phyloP scores from a whole-genome alignment of 2,888 invertebrate genomes.

The Kryphioiulus occultus region DNA sequence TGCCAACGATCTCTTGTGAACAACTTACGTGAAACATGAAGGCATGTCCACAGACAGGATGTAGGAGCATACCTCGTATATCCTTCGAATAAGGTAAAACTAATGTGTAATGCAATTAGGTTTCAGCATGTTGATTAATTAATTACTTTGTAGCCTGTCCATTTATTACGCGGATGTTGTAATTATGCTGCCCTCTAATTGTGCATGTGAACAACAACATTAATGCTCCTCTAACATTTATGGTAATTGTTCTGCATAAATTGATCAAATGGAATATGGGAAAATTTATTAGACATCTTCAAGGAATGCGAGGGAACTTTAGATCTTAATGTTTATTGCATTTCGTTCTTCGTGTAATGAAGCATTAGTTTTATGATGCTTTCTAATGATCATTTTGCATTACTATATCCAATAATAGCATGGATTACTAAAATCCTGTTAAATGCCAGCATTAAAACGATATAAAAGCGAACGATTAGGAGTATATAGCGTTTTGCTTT shows the following conservation, averaged over 20 bases:
- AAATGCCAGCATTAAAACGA: neutral
- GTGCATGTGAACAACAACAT: neutral
- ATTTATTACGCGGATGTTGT: neutral
- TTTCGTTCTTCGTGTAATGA: neutral
- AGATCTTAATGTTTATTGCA: neutral
- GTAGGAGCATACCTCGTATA: no score
- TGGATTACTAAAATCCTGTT: constrained; percentile 16
- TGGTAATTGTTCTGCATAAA: neutral
- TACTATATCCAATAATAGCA: constrained; percentile 5
- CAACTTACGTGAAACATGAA: no score
- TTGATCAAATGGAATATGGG: neutral
- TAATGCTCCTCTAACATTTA: neutral
- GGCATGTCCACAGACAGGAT: no score
- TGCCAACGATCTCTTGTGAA: no score
- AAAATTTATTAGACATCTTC: neutral
- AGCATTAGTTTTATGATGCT: neutral
- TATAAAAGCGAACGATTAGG: neutral
- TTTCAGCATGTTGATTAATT: constrained; percentile 13
- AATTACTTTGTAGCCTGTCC: neutral
- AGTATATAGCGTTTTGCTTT: neutral
- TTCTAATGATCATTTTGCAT: neutral
- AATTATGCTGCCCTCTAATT: neutral
- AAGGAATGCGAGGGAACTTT: neutral
- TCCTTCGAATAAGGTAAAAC: no score
- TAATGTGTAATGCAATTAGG: neutral